Evolutionary conservation across 1,140 invertebrate genomes (phyloP).

Genomic region (Paracyclopina nana): DNA sequence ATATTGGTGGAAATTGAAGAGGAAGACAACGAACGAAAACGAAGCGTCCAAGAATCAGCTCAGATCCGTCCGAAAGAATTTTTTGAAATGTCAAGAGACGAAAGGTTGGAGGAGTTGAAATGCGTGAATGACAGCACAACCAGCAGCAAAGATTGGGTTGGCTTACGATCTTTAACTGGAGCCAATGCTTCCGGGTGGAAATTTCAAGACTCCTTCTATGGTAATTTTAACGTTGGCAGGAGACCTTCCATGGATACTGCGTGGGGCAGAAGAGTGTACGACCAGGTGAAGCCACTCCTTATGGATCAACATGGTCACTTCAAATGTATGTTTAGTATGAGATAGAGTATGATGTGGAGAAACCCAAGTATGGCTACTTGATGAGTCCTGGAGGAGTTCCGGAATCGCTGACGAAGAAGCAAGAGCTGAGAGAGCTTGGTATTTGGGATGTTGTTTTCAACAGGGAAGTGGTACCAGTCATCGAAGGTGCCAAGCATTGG

Average conservation of each 20-base stretch:
- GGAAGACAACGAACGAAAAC: too few relatives aligned
- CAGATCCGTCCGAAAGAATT: too few relatives aligned
- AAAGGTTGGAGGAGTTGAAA: too few relatives aligned
- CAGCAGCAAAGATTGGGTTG: constrained; percentile 15
- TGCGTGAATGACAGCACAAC: too few relatives aligned
- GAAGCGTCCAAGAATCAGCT: too few relatives aligned
- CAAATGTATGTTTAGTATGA: too few relatives aligned
- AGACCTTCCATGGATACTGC: constrained; percentile 16
- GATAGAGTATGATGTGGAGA: constrained; percentile 4
- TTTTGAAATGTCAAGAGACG: too few relatives aligned
- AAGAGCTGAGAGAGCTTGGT: constrained; percentile 7
- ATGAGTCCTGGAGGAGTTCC: too few relatives aligned
- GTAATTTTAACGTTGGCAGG: constrained; percentile 14
- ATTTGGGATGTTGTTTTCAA: constrained; percentile 10
- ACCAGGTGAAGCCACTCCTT: too few relatives aligned
- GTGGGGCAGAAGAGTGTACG: constrained; percentile 15
- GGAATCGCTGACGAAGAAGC: too few relatives aligned
- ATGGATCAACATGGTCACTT: too few relatives aligned
- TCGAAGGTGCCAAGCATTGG: constrained; percentile 4
- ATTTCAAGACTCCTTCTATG: constrained; percentile 14
- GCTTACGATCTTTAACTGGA: constrained; percentile 10
- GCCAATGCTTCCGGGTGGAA: constrained; percentile 11
- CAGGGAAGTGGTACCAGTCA: neutral
- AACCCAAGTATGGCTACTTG: neutral
- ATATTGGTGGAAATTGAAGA: too few relatives aligned